These are phyloP conservation scores for Vanacampus margaritifer DNA, from an alignment of 2,113 vertebrate species.

Conservation along the genomic window DNA sequence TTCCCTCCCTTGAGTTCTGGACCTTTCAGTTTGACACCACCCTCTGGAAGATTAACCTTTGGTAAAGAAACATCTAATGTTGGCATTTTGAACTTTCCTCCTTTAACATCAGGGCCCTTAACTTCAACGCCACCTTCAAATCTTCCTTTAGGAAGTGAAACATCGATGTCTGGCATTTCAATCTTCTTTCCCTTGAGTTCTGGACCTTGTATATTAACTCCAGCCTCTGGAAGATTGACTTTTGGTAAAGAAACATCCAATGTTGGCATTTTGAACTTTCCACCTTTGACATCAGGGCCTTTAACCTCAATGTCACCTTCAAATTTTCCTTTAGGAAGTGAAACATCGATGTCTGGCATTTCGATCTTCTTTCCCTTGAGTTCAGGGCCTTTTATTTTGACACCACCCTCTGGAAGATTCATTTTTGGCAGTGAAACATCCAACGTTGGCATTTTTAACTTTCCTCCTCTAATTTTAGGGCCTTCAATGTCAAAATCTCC, in stretches of 20 bases:
- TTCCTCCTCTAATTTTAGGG: background rate
- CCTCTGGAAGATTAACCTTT: no score
- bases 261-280: constrained; percentile 41
- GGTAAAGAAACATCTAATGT: constrained; percentile 32
- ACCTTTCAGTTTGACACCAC: no score
- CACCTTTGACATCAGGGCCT: constrained; percentile 33
- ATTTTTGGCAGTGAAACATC: constrained; percentile 47
- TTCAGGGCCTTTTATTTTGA: constrained; percentile 17
- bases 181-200: constrained; percentile 1
- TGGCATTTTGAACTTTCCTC: constrained; percentile 53
- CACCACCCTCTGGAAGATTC: constrained; percentile 14
- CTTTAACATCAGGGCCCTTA: constrained; percentile 35
- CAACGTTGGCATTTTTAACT: constrained; percentile 33
- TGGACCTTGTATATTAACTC: constrained; percentile 27
- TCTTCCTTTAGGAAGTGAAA: no score
- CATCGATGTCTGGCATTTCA: no score
- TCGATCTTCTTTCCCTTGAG: constrained; percentile 35
- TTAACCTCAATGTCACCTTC: constrained; percentile 12
- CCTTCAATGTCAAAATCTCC: constrained; percentile 26
- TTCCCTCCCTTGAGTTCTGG: no score
- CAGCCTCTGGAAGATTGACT: background rate
- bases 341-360: constrained; percentile 41
- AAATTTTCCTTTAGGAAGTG: constrained; percentile 45
- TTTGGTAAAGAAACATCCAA: constrained; percentile 48
- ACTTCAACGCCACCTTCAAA: background rate